A percentile compares a stretch with the other conserved stretches of the same genome.
These are phyloP conservation scores for Eilema griseolum DNA, from an alignment of 2,888 invertebrate genomes.

Conservation along the genomic window DNA sequence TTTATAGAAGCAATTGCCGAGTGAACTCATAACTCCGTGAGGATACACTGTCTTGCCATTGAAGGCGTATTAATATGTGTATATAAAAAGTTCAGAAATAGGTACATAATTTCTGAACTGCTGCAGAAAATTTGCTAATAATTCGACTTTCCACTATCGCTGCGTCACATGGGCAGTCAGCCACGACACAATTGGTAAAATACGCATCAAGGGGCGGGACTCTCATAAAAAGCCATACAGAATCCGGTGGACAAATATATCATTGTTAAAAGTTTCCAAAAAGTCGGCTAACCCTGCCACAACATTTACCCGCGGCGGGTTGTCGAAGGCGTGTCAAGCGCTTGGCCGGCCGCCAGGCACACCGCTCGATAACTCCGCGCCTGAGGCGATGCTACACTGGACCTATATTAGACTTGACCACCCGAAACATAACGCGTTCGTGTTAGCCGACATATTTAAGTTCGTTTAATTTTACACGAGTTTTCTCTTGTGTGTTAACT, in stretches of 20 bases:
- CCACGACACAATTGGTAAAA: neutral
- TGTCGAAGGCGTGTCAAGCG: constrained; percentile 46
- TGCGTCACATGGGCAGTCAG: neutral
- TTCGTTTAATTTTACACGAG: no score
- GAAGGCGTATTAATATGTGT: no score
- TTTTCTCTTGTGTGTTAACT: no score
- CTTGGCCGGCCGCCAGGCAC: constrained; percentile 43
- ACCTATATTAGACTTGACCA: neutral
- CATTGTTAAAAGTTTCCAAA: constrained; percentile 13
- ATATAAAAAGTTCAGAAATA: no score
- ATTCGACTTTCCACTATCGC: neutral
- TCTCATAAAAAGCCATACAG: neutral
- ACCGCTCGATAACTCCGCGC: constrained; percentile 40
- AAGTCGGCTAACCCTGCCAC: constrained; percentile 10
- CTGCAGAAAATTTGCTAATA: neutral
- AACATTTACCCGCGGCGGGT: constrained; percentile 17
- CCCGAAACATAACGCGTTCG: no score
- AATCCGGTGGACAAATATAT: constrained; percentile 1
- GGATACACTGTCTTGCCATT: no score
- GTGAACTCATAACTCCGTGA: no score
- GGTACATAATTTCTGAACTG: neutral
- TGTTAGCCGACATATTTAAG: no score
- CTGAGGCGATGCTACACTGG: constrained; percentile 6
- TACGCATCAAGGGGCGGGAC: neutral
- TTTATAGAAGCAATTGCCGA: no score